phyloP scores from a whole-genome alignment of 2,113 vertebrate genomes.

The Bos javanicus region DNA sequence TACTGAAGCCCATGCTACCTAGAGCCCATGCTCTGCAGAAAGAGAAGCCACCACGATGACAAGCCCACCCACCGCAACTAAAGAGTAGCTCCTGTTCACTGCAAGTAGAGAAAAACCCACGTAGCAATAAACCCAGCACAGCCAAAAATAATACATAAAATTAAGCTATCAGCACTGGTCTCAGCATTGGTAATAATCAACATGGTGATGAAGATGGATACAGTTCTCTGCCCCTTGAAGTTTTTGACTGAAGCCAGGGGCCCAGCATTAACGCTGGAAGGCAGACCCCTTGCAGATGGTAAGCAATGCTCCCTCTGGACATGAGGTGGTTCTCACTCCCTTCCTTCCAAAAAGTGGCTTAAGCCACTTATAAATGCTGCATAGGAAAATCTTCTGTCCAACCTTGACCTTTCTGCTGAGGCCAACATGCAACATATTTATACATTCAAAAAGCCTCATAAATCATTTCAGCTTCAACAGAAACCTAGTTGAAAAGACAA shows the following conservation, averaged over 20 bases:
- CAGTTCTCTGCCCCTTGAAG: background rate
- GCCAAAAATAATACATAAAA: background rate
- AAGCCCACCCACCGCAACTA: background rate
- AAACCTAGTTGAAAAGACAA: background rate
- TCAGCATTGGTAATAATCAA: background rate
- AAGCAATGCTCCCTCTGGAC: background rate
- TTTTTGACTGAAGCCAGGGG: background rate
- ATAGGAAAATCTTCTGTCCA: background rate
- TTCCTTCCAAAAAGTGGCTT: background rate
- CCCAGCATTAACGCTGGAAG: background rate
- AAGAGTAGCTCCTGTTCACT: background rate
- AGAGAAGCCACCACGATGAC: background rate
- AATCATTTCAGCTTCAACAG: background rate
- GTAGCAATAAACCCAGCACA: background rate
- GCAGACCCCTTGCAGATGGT: background rate
- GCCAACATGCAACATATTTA: background rate
- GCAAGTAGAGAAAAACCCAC: fast-evolving
- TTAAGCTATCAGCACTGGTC: background rate
- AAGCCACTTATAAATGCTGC: background rate
- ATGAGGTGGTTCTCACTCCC: background rate
- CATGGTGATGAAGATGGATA: background rate
- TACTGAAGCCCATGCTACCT: background rate
- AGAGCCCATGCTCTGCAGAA: background rate
- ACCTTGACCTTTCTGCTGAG: background rate
- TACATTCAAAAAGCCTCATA: background rate